Percentiles rank a stretch among this genome's conserved stretches.
These are phyloP conservation scores for Piscicola geometra DNA, from an alignment of 2,888 invertebrate genomes.

Conservation along the genomic window DNA sequence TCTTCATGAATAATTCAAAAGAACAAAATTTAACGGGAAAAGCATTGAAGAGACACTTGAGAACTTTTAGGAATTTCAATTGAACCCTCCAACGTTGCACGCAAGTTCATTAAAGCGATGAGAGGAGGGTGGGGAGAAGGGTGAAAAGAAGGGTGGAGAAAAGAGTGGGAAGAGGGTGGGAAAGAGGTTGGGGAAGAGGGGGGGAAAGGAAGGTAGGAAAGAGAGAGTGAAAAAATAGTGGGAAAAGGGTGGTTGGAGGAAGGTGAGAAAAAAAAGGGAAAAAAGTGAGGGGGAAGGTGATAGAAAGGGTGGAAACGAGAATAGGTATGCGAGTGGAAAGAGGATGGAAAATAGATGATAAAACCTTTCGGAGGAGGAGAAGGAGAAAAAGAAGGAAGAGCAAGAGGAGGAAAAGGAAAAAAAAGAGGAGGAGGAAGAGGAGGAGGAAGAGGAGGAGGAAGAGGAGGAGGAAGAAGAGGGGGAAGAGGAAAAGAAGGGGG, in stretches of 20 bases:
- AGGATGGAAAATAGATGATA: neutral
- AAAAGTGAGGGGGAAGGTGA: conserved; percentile 10
- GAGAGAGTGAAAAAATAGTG: too few relatives aligned
- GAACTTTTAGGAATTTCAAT: too few relatives aligned
- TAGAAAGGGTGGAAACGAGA: neutral
- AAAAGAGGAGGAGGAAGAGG: neutral
- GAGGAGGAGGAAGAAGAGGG: conserved; percentile 17
- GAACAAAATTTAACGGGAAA: too few relatives aligned
- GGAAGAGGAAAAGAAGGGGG: neutral
- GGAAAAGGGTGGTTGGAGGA: neutral
- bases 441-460: neutral
- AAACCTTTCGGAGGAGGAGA: conserved; percentile 22
- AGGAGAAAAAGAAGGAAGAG: conserved; percentile 29
- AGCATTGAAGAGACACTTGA: too few relatives aligned
- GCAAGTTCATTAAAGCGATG: too few relatives aligned
- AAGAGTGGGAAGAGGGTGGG: too few relatives aligned
- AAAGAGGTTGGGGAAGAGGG: too few relatives aligned
- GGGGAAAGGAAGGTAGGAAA: too few relatives aligned
- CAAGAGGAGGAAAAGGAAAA: neutral
- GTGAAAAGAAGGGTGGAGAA: too few relatives aligned
- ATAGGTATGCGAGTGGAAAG: conserved; percentile 5
- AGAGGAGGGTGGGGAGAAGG: too few relatives aligned
- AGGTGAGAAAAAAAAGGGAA: neutral
- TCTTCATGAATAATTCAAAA: too few relatives aligned
- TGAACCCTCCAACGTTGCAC: too few relatives aligned